Evolutionary conservation across 2,113 vertebrate genomes (phyloP), one percentile per base, ranked within the genome.

Genomic region (Cryptomyrus ogoouensis): DNA sequence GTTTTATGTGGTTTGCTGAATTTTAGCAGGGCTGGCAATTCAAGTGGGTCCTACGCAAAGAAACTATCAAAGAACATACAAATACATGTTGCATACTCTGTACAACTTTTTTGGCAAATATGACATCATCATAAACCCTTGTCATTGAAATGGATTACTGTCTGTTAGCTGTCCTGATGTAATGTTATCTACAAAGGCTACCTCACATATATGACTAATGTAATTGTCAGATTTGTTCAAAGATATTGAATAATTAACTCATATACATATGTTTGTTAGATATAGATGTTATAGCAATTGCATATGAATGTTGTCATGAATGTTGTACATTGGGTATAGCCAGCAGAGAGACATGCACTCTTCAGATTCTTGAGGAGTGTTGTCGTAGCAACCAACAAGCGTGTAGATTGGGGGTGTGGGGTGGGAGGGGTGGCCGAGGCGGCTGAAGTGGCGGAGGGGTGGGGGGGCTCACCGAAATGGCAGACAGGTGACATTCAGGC

Each of bases 401-500:
- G 88, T 90, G 46, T 27, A 53, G 80, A 46, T 85, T 56, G 80
- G 87, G 47, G 19, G 15, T 95, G 94, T 93, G 95, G 96, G 95
- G 96, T 27, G 80, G 95, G 95, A 95, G 95, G 95, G 85, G 95
- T 95, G 96, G 95, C 96, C 93, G 93, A 94, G 96, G 95, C 95
- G 96, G 96, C n/a, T n/a, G n/a, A n/a, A n/a, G n/a, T n/a, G n/a
- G n/a, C n/a, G n/a, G n/a, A n/a, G n/a, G n/a, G n/a, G n/a, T n/a
- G 95, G 95, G 96, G 96, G 95, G 95, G 94, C 95, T n/a, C n/a
- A 94, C 94, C 94, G 96, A 96, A 95, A 96, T 96, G 95, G 95
- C 94, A 92, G 96, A 96, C 95, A 94, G 96, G 95, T 95, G 95
- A 96, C 96, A 97, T 97, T 95, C 96, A 95, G 96, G 96, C 96